phyloP scores from a whole-genome alignment of 1,140 invertebrate genomes.

The Bombus soroeensis region DNA sequence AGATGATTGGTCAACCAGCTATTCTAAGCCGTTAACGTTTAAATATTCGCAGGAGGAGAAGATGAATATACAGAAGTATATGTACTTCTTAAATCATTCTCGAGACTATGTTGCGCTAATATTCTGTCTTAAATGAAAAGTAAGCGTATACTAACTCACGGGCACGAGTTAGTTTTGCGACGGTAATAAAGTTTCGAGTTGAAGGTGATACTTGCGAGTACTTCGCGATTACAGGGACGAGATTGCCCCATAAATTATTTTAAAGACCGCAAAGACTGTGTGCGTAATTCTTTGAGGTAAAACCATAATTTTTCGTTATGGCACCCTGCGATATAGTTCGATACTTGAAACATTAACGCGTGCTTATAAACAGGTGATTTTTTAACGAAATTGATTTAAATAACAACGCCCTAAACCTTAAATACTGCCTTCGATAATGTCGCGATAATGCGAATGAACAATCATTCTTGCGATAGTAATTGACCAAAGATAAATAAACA shows the following conservation, averaged over 20 bases:
- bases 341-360: neutral
- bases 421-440: too few relatives aligned
- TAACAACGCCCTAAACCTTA: too few relatives aligned
- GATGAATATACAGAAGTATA: neutral
- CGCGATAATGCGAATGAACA: too few relatives aligned
- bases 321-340: neutral
- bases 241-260: conserved; percentile 46
- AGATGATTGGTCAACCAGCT: neutral
- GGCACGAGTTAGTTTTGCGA: conserved; percentile 33
- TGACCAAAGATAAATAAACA: too few relatives aligned
- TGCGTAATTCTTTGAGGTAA: conserved; percentile 7
- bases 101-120: conserved; percentile 32
- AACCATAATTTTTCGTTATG: conserved; percentile 27
- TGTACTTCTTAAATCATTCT: conserved; percentile 22
- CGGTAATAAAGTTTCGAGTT: conserved; percentile 42
- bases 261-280: conserved; percentile 20
- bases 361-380: too few relatives aligned
- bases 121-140: conserved; percentile 33
- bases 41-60: neutral
- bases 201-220: conserved; percentile 39
- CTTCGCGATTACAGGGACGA: conserved; percentile 35
- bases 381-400: too few relatives aligned
- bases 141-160: conserved; percentile 17
- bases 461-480: too few relatives aligned
- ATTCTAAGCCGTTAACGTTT: neutral